Evolutionary conservation across 2,797 vertebrate genomes (phyloP).

Genomic region (Lycodopsis pacificus): DNA sequence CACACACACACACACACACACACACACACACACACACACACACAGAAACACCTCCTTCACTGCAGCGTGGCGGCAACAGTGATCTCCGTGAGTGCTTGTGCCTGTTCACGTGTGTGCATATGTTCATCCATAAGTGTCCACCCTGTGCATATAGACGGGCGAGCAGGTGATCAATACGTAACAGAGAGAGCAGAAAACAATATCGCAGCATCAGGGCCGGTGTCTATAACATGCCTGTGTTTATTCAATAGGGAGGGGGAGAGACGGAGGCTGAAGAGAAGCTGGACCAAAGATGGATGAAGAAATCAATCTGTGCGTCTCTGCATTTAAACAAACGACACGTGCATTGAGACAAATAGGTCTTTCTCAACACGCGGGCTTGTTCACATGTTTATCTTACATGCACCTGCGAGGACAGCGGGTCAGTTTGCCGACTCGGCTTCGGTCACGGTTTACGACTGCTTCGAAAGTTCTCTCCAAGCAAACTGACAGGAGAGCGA

Average conservation of each 20-base stretch:
- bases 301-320: slow-evolving; percentile 57
- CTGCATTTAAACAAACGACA: slow-evolving; percentile 48
- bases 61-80: slow-evolving; percentile 57
- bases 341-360: slow-evolving; percentile 29
- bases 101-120: slow-evolving; percentile 18
- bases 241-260: slow-evolving; percentile 41
- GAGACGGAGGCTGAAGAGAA: not conserved
- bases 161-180: slow-evolving; percentile 78
- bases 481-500: not conserved
- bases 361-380: not conserved
- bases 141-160: slow-evolving; percentile 79
- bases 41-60: slow-evolving; percentile 13
- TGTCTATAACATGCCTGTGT: slow-evolving; percentile 61
- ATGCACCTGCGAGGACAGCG: slow-evolving; percentile 1
- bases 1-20: slow-evolving; percentile 10
- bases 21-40: slow-evolving; percentile 19
- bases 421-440: not conserved
- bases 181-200: slow-evolving; percentile 79
- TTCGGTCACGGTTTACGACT: not conserved
- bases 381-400: not conserved
- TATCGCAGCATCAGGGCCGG: slow-evolving; percentile 52
- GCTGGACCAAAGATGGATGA: slow-evolving; percentile 53
- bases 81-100: slow-evolving; percentile 46
- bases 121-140: slow-evolving; percentile 77
- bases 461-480: not conserved